A percentile compares a stretch with the other conserved stretches of the same genome.
Conservation (phyloP, 2,888 invertebrate species). For the Apodemia zela region DNA sequence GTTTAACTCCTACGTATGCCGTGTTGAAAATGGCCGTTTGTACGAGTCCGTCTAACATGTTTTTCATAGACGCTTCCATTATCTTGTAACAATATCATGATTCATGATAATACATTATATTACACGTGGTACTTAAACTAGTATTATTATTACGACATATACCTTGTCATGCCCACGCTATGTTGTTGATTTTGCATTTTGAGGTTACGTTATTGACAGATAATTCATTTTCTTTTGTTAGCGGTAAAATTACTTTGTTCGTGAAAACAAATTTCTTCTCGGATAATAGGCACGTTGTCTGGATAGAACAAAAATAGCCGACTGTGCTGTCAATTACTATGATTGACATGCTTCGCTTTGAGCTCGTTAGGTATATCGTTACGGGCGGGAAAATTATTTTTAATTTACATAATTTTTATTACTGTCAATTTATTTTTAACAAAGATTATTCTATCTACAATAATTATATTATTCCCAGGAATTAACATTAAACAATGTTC, state of each 20-base stretch:
- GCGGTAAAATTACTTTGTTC: constrained; percentile 28
- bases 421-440: background rate
- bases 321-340: constrained; percentile 73
- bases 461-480: background rate
- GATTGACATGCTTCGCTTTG: constrained; percentile 65
- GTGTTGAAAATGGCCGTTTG: constrained; percentile 76
- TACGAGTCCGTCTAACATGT: constrained; percentile 53
- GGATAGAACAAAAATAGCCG: constrained; percentile 45
- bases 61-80: constrained; percentile 35
- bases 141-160: constrained; percentile 40
- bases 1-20: constrained; percentile 51
- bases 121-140: constrained; percentile 20
- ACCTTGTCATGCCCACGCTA: constrained; percentile 55
- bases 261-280: constrained; percentile 32
- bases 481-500: background rate
- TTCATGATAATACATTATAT: constrained; percentile 11
- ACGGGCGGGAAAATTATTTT: background rate
- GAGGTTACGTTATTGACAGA: constrained; percentile 74
- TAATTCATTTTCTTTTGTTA: constrained; percentile 38
- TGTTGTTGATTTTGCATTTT: constrained; percentile 69
- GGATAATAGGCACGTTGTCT: constrained; percentile 24
- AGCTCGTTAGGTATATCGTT: constrained; percentile 35
- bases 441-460: background rate
- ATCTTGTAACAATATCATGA: background rate
- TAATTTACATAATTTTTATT: background rate